phyloP scores from a whole-genome alignment of 2,888 invertebrate species.

The Perizoma flavofasciatum region DNA sequence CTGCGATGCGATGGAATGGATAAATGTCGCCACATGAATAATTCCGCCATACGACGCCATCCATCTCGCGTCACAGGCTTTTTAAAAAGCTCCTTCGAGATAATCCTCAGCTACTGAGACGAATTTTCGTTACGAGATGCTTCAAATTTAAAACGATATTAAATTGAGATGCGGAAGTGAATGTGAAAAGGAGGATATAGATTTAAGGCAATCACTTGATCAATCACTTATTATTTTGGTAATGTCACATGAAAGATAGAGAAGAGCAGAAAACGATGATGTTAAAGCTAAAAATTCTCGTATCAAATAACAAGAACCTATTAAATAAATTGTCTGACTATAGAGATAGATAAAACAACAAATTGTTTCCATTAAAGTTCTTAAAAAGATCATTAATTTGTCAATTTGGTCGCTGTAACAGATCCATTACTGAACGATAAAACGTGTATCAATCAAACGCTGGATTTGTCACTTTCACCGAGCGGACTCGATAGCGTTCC shows the following conservation, averaged over 20 bases:
- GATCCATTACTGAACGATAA: slow-evolving; percentile 33
- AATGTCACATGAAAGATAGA: no score
- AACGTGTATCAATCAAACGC: slow-evolving; percentile 35
- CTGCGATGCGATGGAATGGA: slow-evolving; percentile 15
- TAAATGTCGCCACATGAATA: slow-evolving; percentile 34
- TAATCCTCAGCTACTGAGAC: slow-evolving; percentile 17
- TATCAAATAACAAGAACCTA: no score
- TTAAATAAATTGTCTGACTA: no score
- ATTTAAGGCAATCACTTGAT: neutral
- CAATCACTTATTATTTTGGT: neutral
- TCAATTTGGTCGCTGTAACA: slow-evolving; percentile 30
- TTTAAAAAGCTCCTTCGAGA: slow-evolving; percentile 32
- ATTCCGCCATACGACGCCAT: slow-evolving; percentile 27
- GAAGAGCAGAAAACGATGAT: no score
- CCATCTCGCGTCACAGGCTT: slow-evolving; percentile 28
- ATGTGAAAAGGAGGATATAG: slow-evolving; percentile 5
- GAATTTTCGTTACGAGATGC: slow-evolving; percentile 23
- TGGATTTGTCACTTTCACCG: slow-evolving; percentile 34
- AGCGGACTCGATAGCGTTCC: slow-evolving; percentile 17
- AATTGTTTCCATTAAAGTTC: slow-evolving; percentile 36
- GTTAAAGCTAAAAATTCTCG: no score
- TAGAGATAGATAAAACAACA: slow-evolving; percentile 26
- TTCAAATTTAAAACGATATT: slow-evolving; percentile 11
- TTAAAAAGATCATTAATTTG: slow-evolving; percentile 34
- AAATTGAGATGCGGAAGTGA: neutral